Base-by-base conservation (phyloP, 2,797 vertebrate genomes). In the Ficedula albicollis region DNA sequence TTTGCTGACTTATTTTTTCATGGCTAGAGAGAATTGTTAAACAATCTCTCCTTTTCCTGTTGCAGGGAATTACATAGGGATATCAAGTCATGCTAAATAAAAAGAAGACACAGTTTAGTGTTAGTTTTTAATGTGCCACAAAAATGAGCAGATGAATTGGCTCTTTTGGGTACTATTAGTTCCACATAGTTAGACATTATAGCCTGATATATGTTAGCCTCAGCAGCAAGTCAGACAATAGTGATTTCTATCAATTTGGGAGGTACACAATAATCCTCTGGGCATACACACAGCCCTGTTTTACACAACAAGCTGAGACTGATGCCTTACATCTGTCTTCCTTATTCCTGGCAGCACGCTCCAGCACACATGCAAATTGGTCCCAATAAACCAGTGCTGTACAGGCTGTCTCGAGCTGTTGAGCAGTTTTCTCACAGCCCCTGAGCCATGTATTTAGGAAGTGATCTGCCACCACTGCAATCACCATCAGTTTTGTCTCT, bases 131-230 rank as follows among this genome's bases (percentile, higher is more conserved):
- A 95, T 13, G 41, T 60, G 46, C 60, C 89, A 96, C 89, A 80
- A 58, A 72, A 66, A 93, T 26, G 60, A 89, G 83, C 73, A 90
- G 82, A 90, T 5, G 41, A 95, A 97, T 66, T 93, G 84, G 75
- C 41, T 89, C 95, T 87, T 96, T 95, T 64, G 92, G 81, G 93
- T 78, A 51, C 69, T 70, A 90, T 96, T 92, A 96, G 96, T 96
- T 97, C 87, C 95, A 96, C 91, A 10, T 1, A 95, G 84, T 95
- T 96, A 95, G 92, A 43, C 89, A 91, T 93, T 84, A 91, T 12
- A 73, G 90, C 27, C 89, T 82, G 80, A 74, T 94, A 80, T 11
- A 90, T 20, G 55, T 55, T 70, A 72, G 59, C 70, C 11, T 3
- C 44, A 39, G 73, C 51, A 93, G 73, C 74, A 59, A 87, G 78